Percentiles rank a stretch among this genome's conserved stretches.
Conservation (phyloP, 2,113 vertebrate genomes). For the Riparia riparia region DNA sequence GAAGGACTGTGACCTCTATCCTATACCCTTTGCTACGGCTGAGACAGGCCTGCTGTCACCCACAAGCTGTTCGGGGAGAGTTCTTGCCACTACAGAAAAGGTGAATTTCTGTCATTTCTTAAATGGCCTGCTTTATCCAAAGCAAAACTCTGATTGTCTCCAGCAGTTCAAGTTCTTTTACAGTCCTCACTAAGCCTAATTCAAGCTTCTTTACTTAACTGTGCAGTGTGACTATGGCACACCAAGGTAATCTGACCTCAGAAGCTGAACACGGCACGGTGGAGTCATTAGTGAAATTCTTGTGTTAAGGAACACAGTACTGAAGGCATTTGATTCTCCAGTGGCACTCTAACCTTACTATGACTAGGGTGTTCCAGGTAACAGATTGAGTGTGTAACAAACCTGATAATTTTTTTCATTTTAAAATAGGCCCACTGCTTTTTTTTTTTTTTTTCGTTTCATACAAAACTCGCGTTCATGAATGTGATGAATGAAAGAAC, state of each 20-base stretch:
- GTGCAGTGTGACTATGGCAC: accelerated
- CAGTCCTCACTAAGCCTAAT: background rate
- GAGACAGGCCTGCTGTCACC: slow-evolving; percentile 97
- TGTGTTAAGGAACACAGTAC: background rate
- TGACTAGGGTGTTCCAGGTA: background rate
- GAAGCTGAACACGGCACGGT: background rate
- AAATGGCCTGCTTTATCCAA: background rate
- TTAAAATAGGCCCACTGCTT: background rate
- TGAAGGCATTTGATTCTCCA: background rate
- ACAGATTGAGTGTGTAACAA: background rate
- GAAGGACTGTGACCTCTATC: slow-evolving; percentile 92
- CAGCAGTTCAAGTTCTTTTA: background rate
- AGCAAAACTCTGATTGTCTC: background rate
- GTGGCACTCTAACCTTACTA: background rate
- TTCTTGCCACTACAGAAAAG: slow-evolving; percentile 98
- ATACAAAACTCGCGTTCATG: background rate
- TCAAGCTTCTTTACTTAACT: background rate
- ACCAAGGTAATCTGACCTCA: background rate
- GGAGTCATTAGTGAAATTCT: background rate
- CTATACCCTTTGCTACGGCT: slow-evolving; percentile 91
- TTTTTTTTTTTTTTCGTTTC: background rate
- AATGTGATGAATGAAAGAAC: background rate
- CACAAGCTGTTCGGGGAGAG: slow-evolving; percentile 96
- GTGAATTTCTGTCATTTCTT: slow-evolving; percentile 67
- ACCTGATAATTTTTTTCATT: background rate